Percentiles rank a stretch among this genome's conserved stretches.
Evolutionary conservation across 1,140 invertebrate species (phyloP).

Genomic region (Leptopilina clavipes): DNA sequence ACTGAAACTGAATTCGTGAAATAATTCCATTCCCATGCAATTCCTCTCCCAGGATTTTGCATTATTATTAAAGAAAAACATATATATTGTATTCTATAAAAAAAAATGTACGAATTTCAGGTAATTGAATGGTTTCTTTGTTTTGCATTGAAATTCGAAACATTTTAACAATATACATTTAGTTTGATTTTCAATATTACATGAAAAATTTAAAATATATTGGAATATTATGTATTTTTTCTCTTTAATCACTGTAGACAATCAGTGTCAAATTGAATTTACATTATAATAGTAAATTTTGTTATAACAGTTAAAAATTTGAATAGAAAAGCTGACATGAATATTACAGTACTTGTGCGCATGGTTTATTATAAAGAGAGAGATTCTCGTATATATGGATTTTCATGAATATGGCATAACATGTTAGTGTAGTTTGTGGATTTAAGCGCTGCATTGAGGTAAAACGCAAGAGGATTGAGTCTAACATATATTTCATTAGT

Average conservation of each 20-base stretch:
- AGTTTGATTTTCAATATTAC: no score
- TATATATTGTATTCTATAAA: no score
- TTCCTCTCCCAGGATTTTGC: background rate
- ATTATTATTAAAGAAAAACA: background rate
- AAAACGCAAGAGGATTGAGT: conserved; percentile 56
- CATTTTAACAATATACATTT: no score
- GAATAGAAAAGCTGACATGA: background rate
- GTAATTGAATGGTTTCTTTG: no score
- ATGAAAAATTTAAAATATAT: no score
- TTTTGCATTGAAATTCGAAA: no score
- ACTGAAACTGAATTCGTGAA: background rate
- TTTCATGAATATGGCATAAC: conserved; percentile 42
- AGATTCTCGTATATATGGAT: conserved; percentile 45
- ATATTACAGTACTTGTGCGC: conserved; percentile 38
- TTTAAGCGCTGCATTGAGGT: conserved; percentile 51
- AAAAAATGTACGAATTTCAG: no score
- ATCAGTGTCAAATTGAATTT: no score
- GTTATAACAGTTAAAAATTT: background rate
- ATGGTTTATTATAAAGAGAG: conserved; percentile 51
- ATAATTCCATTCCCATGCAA: background rate
- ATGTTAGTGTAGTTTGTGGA: conserved; percentile 35
- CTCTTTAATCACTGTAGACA: no score
- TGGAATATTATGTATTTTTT: no score
- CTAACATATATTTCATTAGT: conserved; percentile 43
- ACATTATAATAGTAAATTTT: background rate